These are phyloP conservation scores for Drosophila auraria DNA, from an alignment of 1,140 invertebrate species.

Conservation along the genomic window DNA sequence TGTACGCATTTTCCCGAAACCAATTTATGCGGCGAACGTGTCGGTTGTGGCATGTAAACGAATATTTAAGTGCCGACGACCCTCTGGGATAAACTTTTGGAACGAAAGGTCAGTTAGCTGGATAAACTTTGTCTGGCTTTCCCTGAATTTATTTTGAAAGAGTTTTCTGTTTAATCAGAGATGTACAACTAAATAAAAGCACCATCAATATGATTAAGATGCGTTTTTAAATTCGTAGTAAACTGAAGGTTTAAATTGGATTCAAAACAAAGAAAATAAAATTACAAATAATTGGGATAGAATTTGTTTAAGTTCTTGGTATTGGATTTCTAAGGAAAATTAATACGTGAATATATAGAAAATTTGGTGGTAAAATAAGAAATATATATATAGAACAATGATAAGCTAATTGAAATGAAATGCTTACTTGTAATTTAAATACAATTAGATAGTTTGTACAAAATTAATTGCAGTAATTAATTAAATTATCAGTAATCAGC, in stretches of 20 bases:
- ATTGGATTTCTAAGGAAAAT: background rate
- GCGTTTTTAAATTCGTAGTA: background rate
- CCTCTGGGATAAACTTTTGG: conserved; percentile 10
- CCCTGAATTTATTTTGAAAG: background rate
- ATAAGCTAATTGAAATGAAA: background rate
- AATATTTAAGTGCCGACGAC: conserved; percentile 44
- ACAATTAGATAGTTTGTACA: background rate
- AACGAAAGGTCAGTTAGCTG: conserved; percentile 21
- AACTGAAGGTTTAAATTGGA: background rate
- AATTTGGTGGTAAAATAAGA: too few relatives aligned
- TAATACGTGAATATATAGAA: background rate
- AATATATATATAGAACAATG: background rate
- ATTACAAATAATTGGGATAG: background rate
- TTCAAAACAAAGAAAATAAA: background rate
- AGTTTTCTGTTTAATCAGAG: background rate
- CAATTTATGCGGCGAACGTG: conserved; percentile 36
- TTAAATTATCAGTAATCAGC: background rate
- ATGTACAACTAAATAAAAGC: conserved; percentile 4
- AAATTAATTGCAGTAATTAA: background rate
- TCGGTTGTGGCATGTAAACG: conserved; percentile 17
- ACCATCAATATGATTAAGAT: background rate
- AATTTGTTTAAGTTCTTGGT: conserved; percentile 1
- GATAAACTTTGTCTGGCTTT: background rate
- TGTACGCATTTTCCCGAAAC: conserved; percentile 12
- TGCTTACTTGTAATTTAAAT: background rate